phyloP scores from a whole-genome alignment of 2,113 vertebrate species.

The Anthoscopus minutus region DNA sequence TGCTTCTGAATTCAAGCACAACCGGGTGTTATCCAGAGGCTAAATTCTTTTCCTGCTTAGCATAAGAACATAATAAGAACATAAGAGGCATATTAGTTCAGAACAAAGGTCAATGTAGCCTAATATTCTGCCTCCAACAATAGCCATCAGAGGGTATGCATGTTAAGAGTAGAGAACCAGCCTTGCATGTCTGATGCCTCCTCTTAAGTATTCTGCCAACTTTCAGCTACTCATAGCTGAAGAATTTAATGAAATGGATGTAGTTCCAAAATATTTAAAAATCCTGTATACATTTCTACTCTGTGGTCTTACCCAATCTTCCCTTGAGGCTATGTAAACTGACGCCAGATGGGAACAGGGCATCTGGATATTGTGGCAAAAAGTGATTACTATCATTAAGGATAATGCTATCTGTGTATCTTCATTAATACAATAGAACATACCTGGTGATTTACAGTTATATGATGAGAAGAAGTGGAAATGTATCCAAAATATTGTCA shows the following conservation, averaged over 20 bases:
- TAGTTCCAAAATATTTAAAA: neutral
- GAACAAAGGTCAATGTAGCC: conserved; percentile 58
- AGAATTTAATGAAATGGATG: neutral
- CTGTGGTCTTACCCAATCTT: neutral
- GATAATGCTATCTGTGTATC: neutral
- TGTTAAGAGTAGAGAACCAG: neutral
- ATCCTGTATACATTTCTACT: neutral
- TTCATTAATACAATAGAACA: neutral
- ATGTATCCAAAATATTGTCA: neutral
- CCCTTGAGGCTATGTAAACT: neutral
- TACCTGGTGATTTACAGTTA: neutral
- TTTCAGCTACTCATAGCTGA: neutral
- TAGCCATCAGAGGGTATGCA: conserved; percentile 7
- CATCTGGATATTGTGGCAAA: neutral
- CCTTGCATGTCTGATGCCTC: neutral
- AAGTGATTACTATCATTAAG: neutral
- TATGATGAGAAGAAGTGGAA: neutral
- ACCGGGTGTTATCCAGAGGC: conserved; percentile 39
- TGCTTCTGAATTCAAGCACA: conserved; percentile 25
- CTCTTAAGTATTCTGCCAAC: neutral
- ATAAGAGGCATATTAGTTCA: conserved; percentile 54
- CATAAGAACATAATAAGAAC: conserved; percentile 61
- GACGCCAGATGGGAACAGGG: neutral
- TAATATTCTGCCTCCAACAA: conserved; percentile 49
- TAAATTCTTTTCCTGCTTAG: conserved; percentile 63